Conservation (phyloP, 2,113 vertebrate species). For the Circaetus cinerascens region DNA sequence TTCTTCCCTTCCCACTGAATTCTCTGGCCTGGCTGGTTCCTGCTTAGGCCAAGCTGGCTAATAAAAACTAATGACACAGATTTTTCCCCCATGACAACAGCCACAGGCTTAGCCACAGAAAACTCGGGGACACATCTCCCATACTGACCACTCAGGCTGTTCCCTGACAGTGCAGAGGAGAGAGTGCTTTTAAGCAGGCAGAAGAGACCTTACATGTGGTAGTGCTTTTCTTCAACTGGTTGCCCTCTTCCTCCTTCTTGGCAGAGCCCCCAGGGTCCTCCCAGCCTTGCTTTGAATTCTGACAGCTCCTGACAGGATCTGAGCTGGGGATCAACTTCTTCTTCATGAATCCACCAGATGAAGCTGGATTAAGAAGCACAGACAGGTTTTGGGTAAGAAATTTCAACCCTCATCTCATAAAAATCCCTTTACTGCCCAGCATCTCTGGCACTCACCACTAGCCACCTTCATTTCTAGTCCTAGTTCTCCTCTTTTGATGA, state of each 20-base stretch:
- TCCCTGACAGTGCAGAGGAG: background rate
- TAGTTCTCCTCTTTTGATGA: background rate
- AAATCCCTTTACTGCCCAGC: background rate
- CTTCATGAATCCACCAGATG: background rate
- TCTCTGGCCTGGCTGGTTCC: background rate
- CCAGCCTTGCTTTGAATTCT: slow-evolving; percentile 7
- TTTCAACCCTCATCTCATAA: background rate
- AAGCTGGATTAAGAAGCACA: slow-evolving; percentile 29
- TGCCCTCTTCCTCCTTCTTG: background rate
- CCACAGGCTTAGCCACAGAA: background rate
- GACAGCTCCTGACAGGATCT: slow-evolving; percentile 39
- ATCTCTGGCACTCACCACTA: background rate
- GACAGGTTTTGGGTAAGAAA: background rate
- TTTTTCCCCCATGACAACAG: background rate
- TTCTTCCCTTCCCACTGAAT: slow-evolving; percentile 31
- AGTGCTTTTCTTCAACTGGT: background rate
- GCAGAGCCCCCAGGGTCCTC: background rate
- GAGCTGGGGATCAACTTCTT: slow-evolving; percentile 42
- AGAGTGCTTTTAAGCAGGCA: background rate
- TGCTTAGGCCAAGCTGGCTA: background rate
- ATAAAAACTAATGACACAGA: background rate
- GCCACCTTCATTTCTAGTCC: background rate
- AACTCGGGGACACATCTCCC: background rate
- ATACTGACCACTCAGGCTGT: background rate
- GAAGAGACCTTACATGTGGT: background rate